Evolutionary conservation across 2,797 vertebrate genomes (phyloP).

Genomic region (Tragelaphus eurycerus): DNA sequence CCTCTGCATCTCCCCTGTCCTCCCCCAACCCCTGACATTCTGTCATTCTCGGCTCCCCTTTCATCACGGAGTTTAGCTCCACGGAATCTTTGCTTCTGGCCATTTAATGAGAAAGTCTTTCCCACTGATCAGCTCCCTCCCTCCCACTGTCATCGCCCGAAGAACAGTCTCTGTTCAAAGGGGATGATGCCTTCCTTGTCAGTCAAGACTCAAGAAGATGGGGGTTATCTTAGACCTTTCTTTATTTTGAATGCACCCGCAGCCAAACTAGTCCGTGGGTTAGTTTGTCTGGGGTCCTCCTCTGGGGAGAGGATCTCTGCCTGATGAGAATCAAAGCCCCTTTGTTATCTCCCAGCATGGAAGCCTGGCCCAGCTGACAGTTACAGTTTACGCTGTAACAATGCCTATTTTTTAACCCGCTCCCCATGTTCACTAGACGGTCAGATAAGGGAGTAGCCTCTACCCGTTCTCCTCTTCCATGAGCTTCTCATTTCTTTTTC

Average conservation of each 20-base stretch:
- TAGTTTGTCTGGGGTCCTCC: background rate
- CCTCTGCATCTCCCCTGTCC: background rate
- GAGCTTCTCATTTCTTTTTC: background rate
- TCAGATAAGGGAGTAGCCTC: background rate
- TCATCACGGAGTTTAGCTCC: conserved; percentile 64
- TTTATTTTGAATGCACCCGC: background rate
- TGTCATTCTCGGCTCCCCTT: conserved; percentile 51
- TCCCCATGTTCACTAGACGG: background rate
- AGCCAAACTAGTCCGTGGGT: background rate
- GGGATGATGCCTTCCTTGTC: conserved; percentile 36
- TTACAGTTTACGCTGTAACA: background rate
- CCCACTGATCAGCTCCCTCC: background rate
- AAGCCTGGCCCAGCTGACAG: background rate
- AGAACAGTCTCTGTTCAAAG: conserved; percentile 57
- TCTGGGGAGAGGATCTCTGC: background rate
- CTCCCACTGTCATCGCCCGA: background rate
- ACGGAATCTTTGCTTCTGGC: conserved; percentile 76
- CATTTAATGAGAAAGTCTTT: conserved; percentile 50
- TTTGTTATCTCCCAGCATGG: background rate
- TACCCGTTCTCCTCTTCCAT: background rate
- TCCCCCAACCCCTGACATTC: background rate
- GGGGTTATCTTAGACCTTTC: background rate
- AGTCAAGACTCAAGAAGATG: conserved; percentile 35
- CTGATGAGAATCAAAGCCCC: background rate
- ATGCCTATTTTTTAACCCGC: background rate